A percentile compares a stretch with the other conserved stretches of the same genome.
Evolutionary conservation across 92 coral and sea anemone species (phyloP).

Genomic region (Palythoa heliodiscus): DNA sequence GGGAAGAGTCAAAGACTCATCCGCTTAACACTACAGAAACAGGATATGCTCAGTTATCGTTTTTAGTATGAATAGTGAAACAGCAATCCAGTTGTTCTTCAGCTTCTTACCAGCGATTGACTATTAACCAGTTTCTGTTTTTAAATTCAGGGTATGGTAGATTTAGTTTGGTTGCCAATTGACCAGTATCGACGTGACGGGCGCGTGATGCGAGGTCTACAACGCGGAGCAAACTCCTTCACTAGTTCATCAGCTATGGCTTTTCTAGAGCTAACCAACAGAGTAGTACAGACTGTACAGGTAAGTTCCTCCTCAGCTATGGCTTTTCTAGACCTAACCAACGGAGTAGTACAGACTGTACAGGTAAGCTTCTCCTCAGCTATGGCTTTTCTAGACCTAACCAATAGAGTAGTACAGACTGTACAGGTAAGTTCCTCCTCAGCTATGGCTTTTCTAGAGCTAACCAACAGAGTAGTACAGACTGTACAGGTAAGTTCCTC

Average conservation of each 20-base stretch:
- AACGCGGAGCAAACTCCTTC: constrained; percentile 97
- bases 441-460: constrained; percentile 97
- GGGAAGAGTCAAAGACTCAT: no score
- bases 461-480: constrained; percentile 92
- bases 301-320: constrained; percentile 38
- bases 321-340: constrained; percentile 73
- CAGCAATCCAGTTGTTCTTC: background rate
- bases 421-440: no score
- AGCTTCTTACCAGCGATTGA: background rate
- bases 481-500: constrained; percentile 74
- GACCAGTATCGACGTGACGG: constrained; percentile 98
- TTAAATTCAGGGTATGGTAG: constrained; percentile 85
- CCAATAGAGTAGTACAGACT: no score
- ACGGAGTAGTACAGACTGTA: constrained; percentile 87
- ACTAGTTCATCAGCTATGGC: constrained; percentile 99
- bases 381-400: no score
- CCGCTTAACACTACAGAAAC: no score
- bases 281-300: constrained; percentile 91
- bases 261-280: constrained; percentile 90
- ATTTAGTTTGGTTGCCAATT: constrained; percentile 95
- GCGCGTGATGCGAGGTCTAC: constrained; percentile 96
- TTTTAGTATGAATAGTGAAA: no score
- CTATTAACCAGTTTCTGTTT: background rate
- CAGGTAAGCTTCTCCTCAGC: no score
- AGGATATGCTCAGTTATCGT: no score